Evolutionary conservation across 2,113 vertebrate genomes (phyloP), one percentile per base, ranked within the genome.

Genomic region (Coracopsis vasa): DNA sequence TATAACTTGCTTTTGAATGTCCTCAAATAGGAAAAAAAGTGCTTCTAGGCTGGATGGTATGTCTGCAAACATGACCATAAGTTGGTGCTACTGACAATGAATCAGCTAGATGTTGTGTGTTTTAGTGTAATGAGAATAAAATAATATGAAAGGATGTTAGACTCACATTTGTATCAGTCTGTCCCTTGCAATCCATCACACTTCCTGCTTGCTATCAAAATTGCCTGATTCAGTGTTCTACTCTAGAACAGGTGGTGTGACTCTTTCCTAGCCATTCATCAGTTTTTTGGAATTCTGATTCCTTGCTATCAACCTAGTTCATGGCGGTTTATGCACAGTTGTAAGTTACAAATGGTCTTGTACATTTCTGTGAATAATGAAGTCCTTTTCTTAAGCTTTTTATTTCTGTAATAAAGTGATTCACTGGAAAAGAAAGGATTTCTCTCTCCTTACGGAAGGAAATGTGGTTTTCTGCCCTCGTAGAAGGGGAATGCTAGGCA

Each of bases 361-460:
- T 23, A 51, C 42, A 31, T 56, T 71, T 64, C 17, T 0, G 0
- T 64, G 31, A 67, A 6, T 69, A 45, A 42, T 21, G 23, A 72
- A 80, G 53, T 45, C 21, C 5, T 72, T 69, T 72, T 48, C 16
- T 67, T 19, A 18, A 0, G 1, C 20, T 39, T 72, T 86, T 69
- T 65, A 21, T n/a, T 87, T 70, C 53, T 81, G 5, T 42, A 56
- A 54, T 39, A 39, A 77, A 69, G 48, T 14, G 69, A 0, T 84
- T 69, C 44, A 41, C 42, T 44, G 24, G 31, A 11, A 58, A 48
- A 58, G 3, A 71, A 44, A 61, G 10, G 27, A 13, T 80, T 80
- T 89, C 16, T 75, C 14, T 75, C 13, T 80, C 31, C 7, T 4
- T 1, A 0, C 0, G 4, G 54, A 16, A 16, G 15, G 28, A n/a